Percentiles rank a stretch among this genome's conserved stretches.
phyloP scores from a whole-genome alignment of 1,140 invertebrate genomes.

The Drosophila varians region DNA sequence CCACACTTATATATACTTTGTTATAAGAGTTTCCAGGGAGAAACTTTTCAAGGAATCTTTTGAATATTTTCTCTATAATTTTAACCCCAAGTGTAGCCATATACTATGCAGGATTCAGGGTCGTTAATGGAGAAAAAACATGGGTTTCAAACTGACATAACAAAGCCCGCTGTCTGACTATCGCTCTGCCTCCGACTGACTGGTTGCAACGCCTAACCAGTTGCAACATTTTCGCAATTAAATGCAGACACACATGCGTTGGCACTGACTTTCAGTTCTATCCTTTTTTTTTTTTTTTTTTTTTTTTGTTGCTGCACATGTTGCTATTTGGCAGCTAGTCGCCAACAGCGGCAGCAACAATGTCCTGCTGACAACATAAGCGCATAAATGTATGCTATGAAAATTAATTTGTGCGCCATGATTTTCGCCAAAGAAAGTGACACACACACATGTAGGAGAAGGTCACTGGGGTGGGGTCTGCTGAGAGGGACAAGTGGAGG shows the following conservation, averaged over 20 bases:
- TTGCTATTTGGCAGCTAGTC: slow-evolving; percentile 60
- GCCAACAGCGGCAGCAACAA: slow-evolving; percentile 42
- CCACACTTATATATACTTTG: not conserved
- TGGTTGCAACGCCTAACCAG: slow-evolving; percentile 69
- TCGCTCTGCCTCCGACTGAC: slow-evolving; percentile 21
- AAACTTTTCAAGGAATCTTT: not conserved
- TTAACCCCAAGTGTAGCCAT: not conserved
- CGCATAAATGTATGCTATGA: slow-evolving; percentile 59
- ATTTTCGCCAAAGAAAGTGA: slow-evolving; percentile 44
- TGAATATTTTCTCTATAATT: not conserved
- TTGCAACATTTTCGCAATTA: slow-evolving; percentile 81
- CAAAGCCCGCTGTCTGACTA: slow-evolving; percentile 54
- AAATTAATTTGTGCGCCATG: slow-evolving; percentile 70
- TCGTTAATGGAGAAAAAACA: slow-evolving; percentile 73
- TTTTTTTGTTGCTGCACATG: slow-evolving; percentile 52
- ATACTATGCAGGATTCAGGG: slow-evolving; percentile 46
- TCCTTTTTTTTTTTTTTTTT: not conserved
- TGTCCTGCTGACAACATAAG: slow-evolving; percentile 77
- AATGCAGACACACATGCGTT: slow-evolving; percentile 30
- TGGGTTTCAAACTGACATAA: slow-evolving; percentile 63
- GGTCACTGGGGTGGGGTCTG: too few species aligned
- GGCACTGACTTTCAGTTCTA: slow-evolving; percentile 8
- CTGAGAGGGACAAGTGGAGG: slow-evolving; percentile 10
- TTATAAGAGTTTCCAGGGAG: not conserved
- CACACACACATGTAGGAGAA: not conserved